A percentile compares a stretch with the other conserved stretches of the same genome.
phyloP scores from a whole-genome alignment of 2,113 vertebrate genomes.

The Aldabrachelys gigantea region DNA sequence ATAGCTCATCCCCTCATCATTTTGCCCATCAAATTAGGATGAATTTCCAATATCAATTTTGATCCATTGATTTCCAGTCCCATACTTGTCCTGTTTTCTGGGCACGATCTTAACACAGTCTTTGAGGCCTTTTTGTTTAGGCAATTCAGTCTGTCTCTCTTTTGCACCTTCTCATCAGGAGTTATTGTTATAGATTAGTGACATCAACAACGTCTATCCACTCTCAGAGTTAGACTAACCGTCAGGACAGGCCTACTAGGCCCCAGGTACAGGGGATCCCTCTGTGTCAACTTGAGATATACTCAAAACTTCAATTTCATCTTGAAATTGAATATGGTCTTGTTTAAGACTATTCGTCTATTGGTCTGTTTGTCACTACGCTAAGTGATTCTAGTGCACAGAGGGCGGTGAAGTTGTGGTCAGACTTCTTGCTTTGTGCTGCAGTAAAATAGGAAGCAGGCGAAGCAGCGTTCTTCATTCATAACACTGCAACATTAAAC shows the following conservation, averaged over 20 bases:
- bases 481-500: neutral
- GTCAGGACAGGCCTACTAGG: no score
- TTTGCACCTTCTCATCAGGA: neutral
- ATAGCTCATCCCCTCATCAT: neutral
- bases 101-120: neutral
- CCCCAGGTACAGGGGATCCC: neutral
- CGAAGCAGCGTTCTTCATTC: neutral
- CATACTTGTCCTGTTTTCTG: neutral
- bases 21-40: neutral
- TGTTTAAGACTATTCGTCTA: neutral
- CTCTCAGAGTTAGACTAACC: neutral
- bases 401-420: neutral
- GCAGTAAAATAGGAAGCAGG: neutral
- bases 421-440: neutral
- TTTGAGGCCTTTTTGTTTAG: neutral
- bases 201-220: neutral
- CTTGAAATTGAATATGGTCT: neutral
- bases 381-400: constrained; percentile 58
- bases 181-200: neutral
- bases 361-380: constrained; percentile 26
- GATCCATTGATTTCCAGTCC: neutral
- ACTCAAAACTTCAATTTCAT: neutral
- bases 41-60: neutral
- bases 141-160: neutral
- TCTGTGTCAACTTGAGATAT: neutral